Percentiles rank a stretch among this genome's conserved stretches.
Evolutionary conservation across 2,888 invertebrate genomes (phyloP).

Genomic region (Calliscelio sp.): DNA sequence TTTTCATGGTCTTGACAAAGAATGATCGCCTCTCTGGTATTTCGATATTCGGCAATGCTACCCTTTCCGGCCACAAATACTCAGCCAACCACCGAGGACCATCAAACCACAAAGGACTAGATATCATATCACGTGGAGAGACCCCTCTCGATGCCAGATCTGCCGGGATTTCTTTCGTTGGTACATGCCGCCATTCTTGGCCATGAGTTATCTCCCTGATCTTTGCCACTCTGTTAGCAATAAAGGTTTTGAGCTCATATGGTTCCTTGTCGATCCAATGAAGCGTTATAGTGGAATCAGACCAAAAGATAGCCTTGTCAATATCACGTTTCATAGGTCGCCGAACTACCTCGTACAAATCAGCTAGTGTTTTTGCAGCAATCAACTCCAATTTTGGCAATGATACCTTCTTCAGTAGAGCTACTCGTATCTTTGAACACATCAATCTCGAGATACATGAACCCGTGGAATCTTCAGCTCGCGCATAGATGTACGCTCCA

Average conservation of each 20-base stretch:
- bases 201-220: constrained; percentile 62
- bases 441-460: neutral
- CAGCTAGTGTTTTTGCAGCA: constrained; percentile 41
- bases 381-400: constrained; percentile 69
- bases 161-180: constrained; percentile 19
- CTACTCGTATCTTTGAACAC: constrained; percentile 55
- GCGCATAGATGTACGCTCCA: constrained; percentile 23
- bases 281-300: neutral
- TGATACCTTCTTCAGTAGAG: constrained; percentile 46
- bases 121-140: neutral
- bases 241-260: constrained; percentile 61
- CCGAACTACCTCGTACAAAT: neutral
- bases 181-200: constrained; percentile 62
- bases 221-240: constrained; percentile 62
- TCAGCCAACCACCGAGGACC: constrained; percentile 68
- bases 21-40: no score
- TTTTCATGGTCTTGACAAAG: no score
- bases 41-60: no score
- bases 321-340: neutral
- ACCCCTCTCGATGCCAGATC: constrained; percentile 11
- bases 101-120: neutral
- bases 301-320: neutral
- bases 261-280: constrained; percentile 9
- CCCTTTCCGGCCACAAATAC: constrained; percentile 13
- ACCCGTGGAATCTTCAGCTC: constrained; percentile 5